Conservation (phyloP, 2,888 invertebrate genomes). For the Stenchaetothrips biformis region DNA sequence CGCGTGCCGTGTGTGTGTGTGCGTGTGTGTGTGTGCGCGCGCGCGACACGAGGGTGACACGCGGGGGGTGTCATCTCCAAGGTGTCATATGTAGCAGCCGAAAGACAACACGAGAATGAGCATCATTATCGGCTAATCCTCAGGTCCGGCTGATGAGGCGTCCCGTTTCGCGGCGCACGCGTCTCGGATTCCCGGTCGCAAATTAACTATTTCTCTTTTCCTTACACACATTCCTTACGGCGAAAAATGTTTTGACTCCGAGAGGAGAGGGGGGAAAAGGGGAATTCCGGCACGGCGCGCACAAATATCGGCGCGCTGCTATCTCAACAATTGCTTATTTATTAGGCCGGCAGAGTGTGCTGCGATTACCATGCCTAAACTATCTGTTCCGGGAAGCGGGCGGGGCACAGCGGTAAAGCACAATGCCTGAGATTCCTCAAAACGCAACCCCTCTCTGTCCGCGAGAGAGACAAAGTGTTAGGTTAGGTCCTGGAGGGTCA, state of each 20-base stretch:
- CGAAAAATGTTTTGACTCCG: no score
- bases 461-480: no score
- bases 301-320: background rate
- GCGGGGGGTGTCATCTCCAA: background rate
- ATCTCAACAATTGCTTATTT: background rate
- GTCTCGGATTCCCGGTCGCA: background rate
- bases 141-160: background rate
- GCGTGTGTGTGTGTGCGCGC: no score
- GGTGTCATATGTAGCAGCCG: background rate
- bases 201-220: background rate
- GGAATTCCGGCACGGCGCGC: no score
- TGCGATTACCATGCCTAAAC: constrained; percentile 2
- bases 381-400: background rate
- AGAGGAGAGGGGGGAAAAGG: no score
- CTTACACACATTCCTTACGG: background rate
- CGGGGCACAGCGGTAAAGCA: background rate
- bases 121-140: background rate
- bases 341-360: no score
- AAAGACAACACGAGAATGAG: no score
- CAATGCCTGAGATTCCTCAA: no score
- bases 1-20: no score
- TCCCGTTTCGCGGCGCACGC: background rate
- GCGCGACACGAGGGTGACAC: no score
- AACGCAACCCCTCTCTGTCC: no score
- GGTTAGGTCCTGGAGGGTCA: no score